Evolutionary conservation across 2,113 vertebrate genomes (phyloP).

Genomic region (Oryzias curvinotus): DNA sequence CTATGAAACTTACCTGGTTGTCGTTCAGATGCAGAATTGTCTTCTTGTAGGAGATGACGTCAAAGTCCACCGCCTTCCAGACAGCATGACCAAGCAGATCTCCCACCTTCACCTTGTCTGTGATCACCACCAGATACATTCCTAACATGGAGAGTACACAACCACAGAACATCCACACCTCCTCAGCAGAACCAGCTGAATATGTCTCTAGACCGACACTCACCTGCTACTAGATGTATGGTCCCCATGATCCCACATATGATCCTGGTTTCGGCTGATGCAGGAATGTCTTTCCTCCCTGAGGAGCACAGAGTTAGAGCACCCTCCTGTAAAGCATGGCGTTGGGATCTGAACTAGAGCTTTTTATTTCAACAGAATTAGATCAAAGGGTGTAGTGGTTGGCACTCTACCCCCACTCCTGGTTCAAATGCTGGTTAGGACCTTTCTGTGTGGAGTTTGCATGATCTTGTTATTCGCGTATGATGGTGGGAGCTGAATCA

Average conservation of each 20-base stretch:
- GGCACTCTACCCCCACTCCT: too few relatives aligned
- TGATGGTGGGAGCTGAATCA: too few relatives aligned
- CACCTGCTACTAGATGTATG: conserved; percentile 92
- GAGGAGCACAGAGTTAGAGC: not conserved
- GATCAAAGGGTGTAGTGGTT: too few relatives aligned
- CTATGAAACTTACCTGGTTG: conserved; percentile 82
- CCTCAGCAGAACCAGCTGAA: not conserved
- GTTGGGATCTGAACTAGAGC: too few relatives aligned
- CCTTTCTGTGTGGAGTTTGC: too few relatives aligned
- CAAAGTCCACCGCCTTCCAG: conserved; percentile 94
- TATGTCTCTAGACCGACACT: not conserved
- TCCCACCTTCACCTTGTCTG: conserved; percentile 92
- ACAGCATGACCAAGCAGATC: conserved; percentile 89
- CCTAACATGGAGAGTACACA: conserved; percentile 65
- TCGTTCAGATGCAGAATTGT: conserved; percentile 95
- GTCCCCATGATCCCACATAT: conserved; percentile 94
- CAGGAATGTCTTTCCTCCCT: conserved; percentile 91
- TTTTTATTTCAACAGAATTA: too few relatives aligned
- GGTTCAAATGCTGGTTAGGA: too few relatives aligned
- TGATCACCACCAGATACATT: conserved; percentile 92
- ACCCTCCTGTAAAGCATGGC: too few relatives aligned
- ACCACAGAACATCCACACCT: not conserved
- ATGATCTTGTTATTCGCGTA: too few relatives aligned
- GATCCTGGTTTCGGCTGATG: conserved; percentile 86
- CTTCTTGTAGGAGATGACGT: conserved; percentile 95